Evolutionary conservation across 1,140 invertebrate genomes (phyloP).

Genomic region (Phortica variegata): DNA sequence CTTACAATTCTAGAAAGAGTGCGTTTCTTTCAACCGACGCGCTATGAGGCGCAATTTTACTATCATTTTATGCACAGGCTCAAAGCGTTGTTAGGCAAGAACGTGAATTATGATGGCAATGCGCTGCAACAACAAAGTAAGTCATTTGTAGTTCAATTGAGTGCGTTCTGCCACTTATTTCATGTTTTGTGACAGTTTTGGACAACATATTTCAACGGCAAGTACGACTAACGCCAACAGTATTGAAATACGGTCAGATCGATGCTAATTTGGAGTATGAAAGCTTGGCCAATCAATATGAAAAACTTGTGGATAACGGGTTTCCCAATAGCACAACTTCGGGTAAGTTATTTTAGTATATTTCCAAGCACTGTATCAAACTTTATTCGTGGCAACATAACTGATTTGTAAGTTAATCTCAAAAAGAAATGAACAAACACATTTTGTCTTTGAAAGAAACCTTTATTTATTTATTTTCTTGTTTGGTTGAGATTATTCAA

Average conservation of each 20-base stretch:
- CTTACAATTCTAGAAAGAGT: constrained; percentile 12
- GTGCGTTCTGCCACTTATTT: too few species aligned
- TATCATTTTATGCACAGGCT: constrained; percentile 7
- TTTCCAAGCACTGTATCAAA: too few species aligned
- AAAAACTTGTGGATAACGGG: constrained; percentile 2
- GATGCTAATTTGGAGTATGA: constrained; percentile 11
- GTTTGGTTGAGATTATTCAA: too few species aligned
- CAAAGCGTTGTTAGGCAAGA: neutral
- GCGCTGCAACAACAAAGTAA: too few species aligned
- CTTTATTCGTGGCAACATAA: too few species aligned
- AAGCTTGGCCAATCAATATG: constrained; percentile 4
- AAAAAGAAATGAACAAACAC: too few species aligned
- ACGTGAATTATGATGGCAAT: too few species aligned
- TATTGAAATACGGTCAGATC: constrained; percentile 9
- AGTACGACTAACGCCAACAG: neutral
- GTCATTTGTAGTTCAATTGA: too few species aligned
- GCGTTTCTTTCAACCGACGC: constrained; percentile 14
- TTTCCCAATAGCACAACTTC: constrained; percentile 7
- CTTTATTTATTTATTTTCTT: too few species aligned
- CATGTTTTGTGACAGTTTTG: constrained; percentile 9
- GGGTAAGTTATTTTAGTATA: too few species aligned
- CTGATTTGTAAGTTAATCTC: too few species aligned
- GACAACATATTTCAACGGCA: constrained; percentile 12
- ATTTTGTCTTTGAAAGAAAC: too few species aligned
- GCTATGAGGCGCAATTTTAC: constrained; percentile 13